Conservation (phyloP, 2,888 invertebrate genomes). For the Ceraclea dissimilis region DNA sequence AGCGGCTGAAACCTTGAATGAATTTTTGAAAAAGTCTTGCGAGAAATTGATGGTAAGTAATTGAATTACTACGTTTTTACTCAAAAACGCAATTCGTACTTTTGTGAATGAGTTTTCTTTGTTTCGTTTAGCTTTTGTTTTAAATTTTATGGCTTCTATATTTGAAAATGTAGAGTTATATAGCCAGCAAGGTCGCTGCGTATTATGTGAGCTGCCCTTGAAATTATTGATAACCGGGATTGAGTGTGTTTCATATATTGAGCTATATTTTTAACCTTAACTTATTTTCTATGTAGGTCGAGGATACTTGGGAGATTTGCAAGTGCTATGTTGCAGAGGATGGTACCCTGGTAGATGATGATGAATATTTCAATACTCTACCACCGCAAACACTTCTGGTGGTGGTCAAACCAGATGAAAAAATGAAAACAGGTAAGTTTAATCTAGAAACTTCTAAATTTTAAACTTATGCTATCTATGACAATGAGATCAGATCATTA, state of each 20-base stretch:
- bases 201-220: conserved; percentile 3
- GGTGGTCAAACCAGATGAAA: conserved; percentile 43
- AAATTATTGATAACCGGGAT: conserved; percentile 7
- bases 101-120: neutral
- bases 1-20: conserved; percentile 57
- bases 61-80: neutral
- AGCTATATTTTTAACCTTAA: neutral
- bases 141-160: neutral
- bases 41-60: conserved; percentile 55
- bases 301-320: conserved; percentile 43
- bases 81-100: neutral
- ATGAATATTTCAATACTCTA: conserved; percentile 68
- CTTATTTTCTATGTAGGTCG: conserved; percentile 34
- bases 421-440: conserved; percentile 50
- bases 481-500: too few relatives aligned
- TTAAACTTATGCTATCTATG: conserved; percentile 15
- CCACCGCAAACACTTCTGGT: conserved; percentile 70
- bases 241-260: neutral
- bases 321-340: conserved; percentile 55
- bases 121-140: neutral
- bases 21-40: conserved; percentile 61
- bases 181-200: neutral
- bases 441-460: conserved; percentile 21
- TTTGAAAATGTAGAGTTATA: neutral
- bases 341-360: conserved; percentile 64